Base-by-base conservation (phyloP, 2,888 invertebrate genomes). In the Geotrupes spiniger region DNA sequence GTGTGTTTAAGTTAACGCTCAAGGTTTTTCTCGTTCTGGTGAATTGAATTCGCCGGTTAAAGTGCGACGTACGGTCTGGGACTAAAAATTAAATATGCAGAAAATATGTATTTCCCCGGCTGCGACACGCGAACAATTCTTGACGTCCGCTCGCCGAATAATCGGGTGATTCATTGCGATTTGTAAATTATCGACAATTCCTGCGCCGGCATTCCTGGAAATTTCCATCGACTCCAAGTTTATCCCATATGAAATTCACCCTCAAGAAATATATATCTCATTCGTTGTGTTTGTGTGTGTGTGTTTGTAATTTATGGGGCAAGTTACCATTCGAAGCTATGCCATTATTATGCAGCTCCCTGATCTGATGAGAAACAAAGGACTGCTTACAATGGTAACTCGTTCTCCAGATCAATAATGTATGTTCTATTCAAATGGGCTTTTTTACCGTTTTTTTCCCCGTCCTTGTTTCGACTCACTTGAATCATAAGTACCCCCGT, bases 361-460 rank as follows among this genome's bases (percentile, higher is more conserved):
- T 52, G 54, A 55, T 56, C 52, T 46, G 56, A 53, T 54, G 52
- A 39, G 43, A 57, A 59, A 59, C 59, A 59, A 59, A 52, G 50
- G 57, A 47, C 51, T 51, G 52, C 55, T 57, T 53, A 59, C 59
- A 59, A 59, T 59, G 53, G 57, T 53, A 52, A 49, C 51, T 52
- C 46, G 51, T 36, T 40, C 39, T 45, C 46, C 39, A 49, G 53
- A 56, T 53, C 56, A 45, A 51, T 51, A 56, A 56, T 53, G 45
- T 56, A 55, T 53, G 53, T 55, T 50, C 47, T 28, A 47, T 47
- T 47, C 42, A 47, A 42, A 42, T 29, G 21, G 28, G 15, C 36
- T 47, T 47, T 42, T 42, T 43, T 36, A 40, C 25, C 25, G 14
- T 26, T 40, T 27, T 15, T 40, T 40, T 36, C 15, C 17, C 15